Conservation (phyloP, 2,113 vertebrate genomes). For the Psilopogon haemacephalus region DNA sequence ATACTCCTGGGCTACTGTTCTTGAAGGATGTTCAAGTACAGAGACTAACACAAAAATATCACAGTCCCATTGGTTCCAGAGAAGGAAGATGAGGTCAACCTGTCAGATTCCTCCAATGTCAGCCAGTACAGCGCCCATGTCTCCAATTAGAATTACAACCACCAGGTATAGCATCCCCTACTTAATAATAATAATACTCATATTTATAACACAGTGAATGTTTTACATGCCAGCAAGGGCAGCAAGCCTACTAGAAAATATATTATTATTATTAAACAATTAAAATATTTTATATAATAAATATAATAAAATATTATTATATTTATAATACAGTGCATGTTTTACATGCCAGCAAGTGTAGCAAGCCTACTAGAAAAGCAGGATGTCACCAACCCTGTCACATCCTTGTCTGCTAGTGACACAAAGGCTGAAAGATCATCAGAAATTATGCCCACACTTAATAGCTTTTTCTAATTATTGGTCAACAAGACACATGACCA, state of each 20-base stretch:
- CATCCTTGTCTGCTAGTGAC: background rate
- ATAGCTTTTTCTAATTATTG: background rate
- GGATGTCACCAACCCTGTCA: background rate
- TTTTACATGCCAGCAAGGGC: too few species aligned
- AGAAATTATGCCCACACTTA: background rate
- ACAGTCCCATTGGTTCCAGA: background rate
- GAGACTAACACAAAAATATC: background rate
- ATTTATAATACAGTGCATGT: background rate
- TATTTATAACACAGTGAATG: background rate
- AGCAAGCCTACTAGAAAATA: background rate
- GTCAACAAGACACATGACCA: background rate
- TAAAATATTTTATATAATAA: too few species aligned
- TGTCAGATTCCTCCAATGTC: background rate
- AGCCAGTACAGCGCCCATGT: background rate
- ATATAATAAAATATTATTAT: too few species aligned
- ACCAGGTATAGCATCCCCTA: background rate
- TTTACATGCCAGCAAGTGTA: background rate
- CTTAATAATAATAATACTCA: too few species aligned
- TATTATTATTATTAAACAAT: too few species aligned
- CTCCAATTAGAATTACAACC: background rate
- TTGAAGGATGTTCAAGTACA: background rate
- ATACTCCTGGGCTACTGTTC: background rate
- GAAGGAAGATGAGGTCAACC: background rate
- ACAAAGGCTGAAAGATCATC: background rate
- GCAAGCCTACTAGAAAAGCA: background rate